phyloP scores from a whole-genome alignment of 1,140 invertebrate genomes.

The Asobara japonica region DNA sequence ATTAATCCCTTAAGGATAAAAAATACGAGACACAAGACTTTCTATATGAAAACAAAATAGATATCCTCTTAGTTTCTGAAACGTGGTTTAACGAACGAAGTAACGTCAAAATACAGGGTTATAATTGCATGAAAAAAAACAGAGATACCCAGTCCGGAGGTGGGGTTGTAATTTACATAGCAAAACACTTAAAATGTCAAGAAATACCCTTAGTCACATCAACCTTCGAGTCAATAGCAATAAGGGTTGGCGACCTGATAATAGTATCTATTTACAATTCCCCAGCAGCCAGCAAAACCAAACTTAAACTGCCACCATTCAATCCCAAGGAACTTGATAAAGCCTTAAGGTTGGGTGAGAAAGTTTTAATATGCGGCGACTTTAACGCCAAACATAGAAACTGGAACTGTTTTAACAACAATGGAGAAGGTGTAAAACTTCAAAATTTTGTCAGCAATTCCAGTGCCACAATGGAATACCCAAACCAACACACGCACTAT shows the following conservation, averaged over 20 bases:
- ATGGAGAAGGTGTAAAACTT: neutral
- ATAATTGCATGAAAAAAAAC: neutral
- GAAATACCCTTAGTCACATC: neutral
- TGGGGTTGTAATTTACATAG: neutral
- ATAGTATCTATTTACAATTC: neutral
- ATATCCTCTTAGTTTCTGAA: neutral
- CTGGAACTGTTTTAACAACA: neutral
- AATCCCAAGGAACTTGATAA: neutral
- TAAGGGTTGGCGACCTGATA: neutral
- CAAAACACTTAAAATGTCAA: neutral
- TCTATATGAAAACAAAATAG: neutral
- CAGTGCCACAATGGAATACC: too few relatives aligned
- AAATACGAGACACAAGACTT: neutral
- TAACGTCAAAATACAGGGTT: neutral
- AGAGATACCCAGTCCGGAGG: neutral
- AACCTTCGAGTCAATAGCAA: neutral
- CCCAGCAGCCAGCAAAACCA: neutral
- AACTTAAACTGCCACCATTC: neutral
- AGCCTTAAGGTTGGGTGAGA: neutral
- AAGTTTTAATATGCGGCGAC: neutral
- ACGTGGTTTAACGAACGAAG: neutral
- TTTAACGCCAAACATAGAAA: neutral
- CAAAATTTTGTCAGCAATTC: neutral
- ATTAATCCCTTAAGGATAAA: neutral
- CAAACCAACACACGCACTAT: neutral